phyloP scores from a whole-genome alignment of 2,797 vertebrate genomes.

The Darevskia mixta region DNA sequence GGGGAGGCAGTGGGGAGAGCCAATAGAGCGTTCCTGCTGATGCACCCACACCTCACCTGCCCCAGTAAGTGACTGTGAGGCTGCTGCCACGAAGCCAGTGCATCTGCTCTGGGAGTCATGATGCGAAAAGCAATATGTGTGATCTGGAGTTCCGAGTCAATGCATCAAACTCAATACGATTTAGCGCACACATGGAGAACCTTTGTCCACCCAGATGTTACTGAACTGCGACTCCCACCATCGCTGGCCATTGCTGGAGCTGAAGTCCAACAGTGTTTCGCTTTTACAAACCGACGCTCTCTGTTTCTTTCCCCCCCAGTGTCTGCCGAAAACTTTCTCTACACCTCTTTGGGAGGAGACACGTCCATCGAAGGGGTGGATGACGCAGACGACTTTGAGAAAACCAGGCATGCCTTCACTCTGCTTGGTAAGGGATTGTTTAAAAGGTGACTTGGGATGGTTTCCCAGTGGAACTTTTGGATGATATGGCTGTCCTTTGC shows the following conservation, averaged over 20 bases:
- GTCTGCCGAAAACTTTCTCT: constrained; percentile 90
- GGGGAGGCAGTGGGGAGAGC: too few relatives aligned
- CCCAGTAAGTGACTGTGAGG: too few relatives aligned
- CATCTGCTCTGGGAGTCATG: not conserved
- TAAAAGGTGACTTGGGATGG: not conserved
- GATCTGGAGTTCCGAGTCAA: not conserved
- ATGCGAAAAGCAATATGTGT: not conserved
- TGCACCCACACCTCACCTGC: too few relatives aligned
- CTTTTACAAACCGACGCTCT: constrained; percentile 5
- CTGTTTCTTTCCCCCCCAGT: constrained; percentile 74
- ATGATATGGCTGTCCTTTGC: too few relatives aligned
- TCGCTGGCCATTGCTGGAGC: too few relatives aligned
- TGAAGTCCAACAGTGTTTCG: too few relatives aligned
- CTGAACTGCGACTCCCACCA: too few relatives aligned
- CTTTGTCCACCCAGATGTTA: too few relatives aligned
- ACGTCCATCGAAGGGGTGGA: constrained; percentile 88
- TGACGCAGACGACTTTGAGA: constrained; percentile 89
- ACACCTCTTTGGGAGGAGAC: constrained; percentile 88
- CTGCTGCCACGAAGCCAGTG: too few relatives aligned
- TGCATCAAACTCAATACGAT: not conserved
- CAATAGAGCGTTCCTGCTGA: too few relatives aligned
- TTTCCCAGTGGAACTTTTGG: constrained; percentile 16
- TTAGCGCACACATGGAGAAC: not conserved
- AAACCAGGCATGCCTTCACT: constrained; percentile 88
- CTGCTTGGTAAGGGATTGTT: constrained; percentile 86